Percentiles rank a stretch among this genome's conserved stretches.
Evolutionary conservation across 2,797 vertebrate species (phyloP).

Genomic region (Antrozous pallidus): DNA sequence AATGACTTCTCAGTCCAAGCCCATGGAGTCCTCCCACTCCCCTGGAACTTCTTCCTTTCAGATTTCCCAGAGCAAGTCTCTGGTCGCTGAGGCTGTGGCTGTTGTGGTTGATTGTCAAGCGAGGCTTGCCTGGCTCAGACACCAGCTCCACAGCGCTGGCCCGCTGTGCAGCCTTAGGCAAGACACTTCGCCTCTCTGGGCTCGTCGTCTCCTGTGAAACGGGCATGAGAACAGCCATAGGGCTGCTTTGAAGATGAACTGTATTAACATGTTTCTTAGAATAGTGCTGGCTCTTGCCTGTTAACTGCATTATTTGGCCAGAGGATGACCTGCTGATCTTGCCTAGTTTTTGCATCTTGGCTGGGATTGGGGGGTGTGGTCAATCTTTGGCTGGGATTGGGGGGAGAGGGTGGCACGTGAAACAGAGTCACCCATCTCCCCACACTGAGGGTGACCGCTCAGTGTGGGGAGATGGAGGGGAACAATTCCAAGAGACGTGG

Average conservation of each 20-base stretch:
- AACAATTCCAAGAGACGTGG: neutral
- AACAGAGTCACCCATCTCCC: too few relatives aligned
- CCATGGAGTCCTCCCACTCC: neutral
- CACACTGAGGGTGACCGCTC: too few relatives aligned
- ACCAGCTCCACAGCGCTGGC: neutral
- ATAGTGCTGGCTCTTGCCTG: neutral
- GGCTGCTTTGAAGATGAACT: neutral
- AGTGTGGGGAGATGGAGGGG: neutral
- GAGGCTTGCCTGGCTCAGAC: neutral
- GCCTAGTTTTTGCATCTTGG: neutral
- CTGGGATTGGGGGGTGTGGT: neutral
- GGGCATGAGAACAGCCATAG: neutral
- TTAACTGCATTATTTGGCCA: neutral
- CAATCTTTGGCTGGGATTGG: neutral
- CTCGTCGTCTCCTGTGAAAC: conserved; percentile 17
- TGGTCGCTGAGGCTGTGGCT: neutral
- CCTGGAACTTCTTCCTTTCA: neutral
- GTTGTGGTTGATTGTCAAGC: neutral
- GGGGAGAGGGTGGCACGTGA: neutral
- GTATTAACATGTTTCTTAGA: neutral
- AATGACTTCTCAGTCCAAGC: neutral
- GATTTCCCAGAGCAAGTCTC: neutral
- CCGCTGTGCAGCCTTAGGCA: neutral
- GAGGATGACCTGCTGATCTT: neutral
- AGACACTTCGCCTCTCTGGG: neutral